phyloP scores from a whole-genome alignment of 2,888 invertebrate species.

The Laspeyria flexula region DNA sequence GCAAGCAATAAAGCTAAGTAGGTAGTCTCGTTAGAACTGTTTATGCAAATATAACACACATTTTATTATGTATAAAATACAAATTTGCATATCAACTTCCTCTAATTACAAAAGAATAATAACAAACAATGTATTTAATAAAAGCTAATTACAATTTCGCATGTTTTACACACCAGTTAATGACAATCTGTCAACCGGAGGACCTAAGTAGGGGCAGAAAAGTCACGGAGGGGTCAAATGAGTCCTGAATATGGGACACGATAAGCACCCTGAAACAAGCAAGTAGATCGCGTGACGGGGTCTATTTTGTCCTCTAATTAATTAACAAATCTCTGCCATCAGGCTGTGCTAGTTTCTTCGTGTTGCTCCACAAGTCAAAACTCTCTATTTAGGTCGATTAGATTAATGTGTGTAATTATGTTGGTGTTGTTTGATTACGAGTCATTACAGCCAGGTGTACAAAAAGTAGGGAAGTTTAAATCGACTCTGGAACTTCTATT shows the following conservation, averaged over 20 bases:
- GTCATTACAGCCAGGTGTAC: neutral
- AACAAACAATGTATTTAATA: neutral
- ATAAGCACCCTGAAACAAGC: conserved; percentile 56
- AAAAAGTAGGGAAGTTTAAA: neutral
- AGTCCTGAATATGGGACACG: conserved; percentile 58
- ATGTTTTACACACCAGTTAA: conserved; percentile 22
- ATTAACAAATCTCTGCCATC: conserved; percentile 75
- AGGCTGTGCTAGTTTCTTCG: conserved; percentile 67
- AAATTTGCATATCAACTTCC: neutral
- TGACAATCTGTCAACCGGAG: conserved; percentile 18
- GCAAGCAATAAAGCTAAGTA: no score
- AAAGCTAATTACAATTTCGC: conserved; percentile 36
- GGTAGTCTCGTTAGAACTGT: no score
- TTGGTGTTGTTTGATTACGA: neutral
- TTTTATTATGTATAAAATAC: no score
- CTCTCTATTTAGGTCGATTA: conserved; percentile 45
- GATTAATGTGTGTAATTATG: conserved; percentile 34
- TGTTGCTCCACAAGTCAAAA: conserved; percentile 42
- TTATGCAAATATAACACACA: no score
- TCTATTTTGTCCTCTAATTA: conserved; percentile 74
- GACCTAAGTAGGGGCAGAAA: conserved; percentile 19
- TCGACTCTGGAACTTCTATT: neutral
- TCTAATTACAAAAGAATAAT: neutral
- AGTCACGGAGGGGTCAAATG: conserved; percentile 35
- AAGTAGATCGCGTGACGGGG: conserved; percentile 67